phyloP scores from a whole-genome alignment of 2,797 vertebrate genomes.

The Anisognathus igniventris region DNA sequence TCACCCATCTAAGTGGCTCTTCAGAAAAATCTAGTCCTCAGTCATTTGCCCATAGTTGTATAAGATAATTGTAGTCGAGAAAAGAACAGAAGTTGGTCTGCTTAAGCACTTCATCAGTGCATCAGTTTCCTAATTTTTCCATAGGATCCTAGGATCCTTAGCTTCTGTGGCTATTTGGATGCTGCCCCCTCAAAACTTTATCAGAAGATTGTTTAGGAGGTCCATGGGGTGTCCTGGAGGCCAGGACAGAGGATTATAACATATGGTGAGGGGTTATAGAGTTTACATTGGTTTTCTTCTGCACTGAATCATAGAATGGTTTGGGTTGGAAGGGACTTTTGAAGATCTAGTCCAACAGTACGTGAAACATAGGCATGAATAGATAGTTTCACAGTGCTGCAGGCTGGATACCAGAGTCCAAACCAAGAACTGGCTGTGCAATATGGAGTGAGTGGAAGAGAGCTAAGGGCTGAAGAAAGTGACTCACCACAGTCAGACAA shows the following conservation, averaged over 20 bases:
- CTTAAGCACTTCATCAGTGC: background rate
- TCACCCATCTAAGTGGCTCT: background rate
- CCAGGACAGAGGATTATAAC: background rate
- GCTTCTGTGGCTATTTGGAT: background rate
- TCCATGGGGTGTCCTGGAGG: background rate
- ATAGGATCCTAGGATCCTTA: background rate
- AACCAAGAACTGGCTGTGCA: background rate
- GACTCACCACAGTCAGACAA: background rate
- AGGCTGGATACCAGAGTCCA: background rate
- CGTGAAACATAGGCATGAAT: background rate
- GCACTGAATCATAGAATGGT: background rate
- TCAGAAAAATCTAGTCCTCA: background rate
- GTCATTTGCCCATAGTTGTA: background rate
- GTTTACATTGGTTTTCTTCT: background rate
- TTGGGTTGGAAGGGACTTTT: background rate
- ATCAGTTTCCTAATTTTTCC: background rate
- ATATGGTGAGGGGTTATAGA: background rate
- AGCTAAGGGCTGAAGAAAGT: background rate
- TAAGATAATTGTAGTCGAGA: background rate
- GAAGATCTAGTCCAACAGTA: background rate
- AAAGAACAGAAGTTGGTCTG: background rate
- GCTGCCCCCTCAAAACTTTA: background rate
- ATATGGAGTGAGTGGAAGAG: background rate
- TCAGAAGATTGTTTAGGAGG: background rate
- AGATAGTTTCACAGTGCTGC: no score